Base-by-base conservation (phyloP, 2,888 invertebrate species). In the Philopedon plagiatum region DNA sequence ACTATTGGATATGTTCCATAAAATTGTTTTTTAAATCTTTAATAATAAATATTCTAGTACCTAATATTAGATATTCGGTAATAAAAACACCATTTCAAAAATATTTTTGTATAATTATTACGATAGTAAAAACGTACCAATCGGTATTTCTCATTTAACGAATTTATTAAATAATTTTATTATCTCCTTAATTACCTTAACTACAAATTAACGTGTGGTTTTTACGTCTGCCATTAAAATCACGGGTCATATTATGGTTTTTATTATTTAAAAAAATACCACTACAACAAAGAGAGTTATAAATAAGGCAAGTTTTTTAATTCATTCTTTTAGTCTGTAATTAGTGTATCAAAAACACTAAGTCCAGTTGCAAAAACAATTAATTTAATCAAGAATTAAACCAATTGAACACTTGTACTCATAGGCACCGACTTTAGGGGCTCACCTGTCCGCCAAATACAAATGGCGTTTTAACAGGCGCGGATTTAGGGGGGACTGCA, bases 1-100 rank as follows among this genome's bases (percentile, higher is more conserved):
- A 54, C 29, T 29, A 29, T 54, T 54, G 51, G 51, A 54, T 54
- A 29, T 29, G 51, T 54, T 54, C 51, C 51, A 54, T 54, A 54
- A 54, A 54, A 54, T 32, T 54, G 51, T 54, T 54, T 54, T 49
- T 54, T 54, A 29, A 15, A 29, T 54, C 29, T 18, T 15, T 11
- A 54, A 54, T 54, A 54, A 54, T 18, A 29, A 54, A 54, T 29
- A 29, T 49, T 49, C 26, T 13, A 49, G 15, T 54, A 26, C 51
- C 51, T 54, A 54, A 54, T 54, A 54, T 54, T 54, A 54, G 51
- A 54, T 32, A 23, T 54, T 54, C 3, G n/a, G 8, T 54, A 54
- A 29, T 54, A 23, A 21, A 46, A 46, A 46, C 46, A 54, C n/a
- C 0, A 51, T 29, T 29, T 51, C 21, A n/a, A 51, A 29, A 54